Evolutionary conservation across 2,113 vertebrate species (phyloP), one percentile per base, ranked within the genome.

Genomic region (Caranx melampygus): DNA sequence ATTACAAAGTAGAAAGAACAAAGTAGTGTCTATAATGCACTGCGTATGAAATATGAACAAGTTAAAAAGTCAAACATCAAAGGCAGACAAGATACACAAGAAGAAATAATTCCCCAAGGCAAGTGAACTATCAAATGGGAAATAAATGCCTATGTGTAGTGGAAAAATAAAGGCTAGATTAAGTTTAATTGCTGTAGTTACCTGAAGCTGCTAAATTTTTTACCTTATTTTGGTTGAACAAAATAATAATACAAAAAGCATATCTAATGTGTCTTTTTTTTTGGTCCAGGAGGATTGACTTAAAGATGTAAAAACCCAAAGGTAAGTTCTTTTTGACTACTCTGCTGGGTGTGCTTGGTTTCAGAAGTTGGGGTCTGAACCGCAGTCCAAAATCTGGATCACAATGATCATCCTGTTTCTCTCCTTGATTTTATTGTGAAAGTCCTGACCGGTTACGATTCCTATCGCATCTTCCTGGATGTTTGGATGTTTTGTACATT

Each of bases 161-260:
- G 75, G 52, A 63, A 33, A 84, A 77, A 60, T 42, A 79, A 84
- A 75, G 51, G 60, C 78, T 58, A 73, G 67, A 72, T 80, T 74
- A 83, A 88, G 81, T 78, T 90, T 91, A 85, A 89, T 88, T 90
- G 78, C 42, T 55, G 44, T 71, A 72, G 20, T 75, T 40, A 40
- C 26, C 26, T 82, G 47, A 62, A 79, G 72, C 26, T 62, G 31
- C 45, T 34, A 76, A 69, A 65, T 73, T 73, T 72, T 67, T 83
- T 66, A 70, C 64, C 65, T 68, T 59, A 52, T 75, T 75, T 55
- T 34, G 57, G 75, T 69, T 61, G 78, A 79, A 81, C 40, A 61
- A 6, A 45, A 47, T 2, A 34, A 54, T 26, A 26, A 26, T 26
- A 26, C 26, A 37, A 10, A 10, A 42, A 42, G 11, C 6, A 42